These are phyloP conservation scores for Neodiprion pinetum DNA, from an alignment of 1,140 invertebrate species.

Conservation along the genomic window DNA sequence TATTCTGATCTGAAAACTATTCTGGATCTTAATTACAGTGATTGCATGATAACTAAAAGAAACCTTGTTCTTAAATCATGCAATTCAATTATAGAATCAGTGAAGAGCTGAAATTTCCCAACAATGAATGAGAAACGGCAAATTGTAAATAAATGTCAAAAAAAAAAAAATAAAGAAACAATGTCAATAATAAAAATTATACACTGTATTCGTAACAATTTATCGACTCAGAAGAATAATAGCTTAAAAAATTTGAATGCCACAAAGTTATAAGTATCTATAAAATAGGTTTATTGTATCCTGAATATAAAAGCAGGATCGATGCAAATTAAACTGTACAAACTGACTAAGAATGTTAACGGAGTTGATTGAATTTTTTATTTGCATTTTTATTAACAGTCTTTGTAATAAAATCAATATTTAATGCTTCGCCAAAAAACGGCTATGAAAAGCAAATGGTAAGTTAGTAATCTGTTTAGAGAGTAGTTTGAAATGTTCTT, in stretches of 20 bases:
- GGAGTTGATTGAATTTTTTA: too few species aligned
- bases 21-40: constrained; percentile 33
- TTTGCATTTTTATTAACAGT: too few species aligned
- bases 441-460: too few species aligned
- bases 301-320: not conserved
- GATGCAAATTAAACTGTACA: not conserved
- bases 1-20: constrained; percentile 28
- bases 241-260: not conserved
- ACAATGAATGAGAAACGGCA: constrained; percentile 14
- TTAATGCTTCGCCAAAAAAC: not conserved
- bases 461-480: too few species aligned
- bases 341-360: not conserved
- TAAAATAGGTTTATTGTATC: not conserved
- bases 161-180: not conserved
- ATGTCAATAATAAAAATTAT: not conserved
- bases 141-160: constrained; percentile 15
- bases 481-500: not conserved
- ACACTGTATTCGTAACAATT: not conserved
- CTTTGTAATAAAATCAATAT: not conserved
- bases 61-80: constrained; percentile 27
- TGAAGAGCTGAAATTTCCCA: not conserved
- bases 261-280: not conserved
- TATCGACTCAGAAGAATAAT: not conserved
- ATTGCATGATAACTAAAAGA: constrained; percentile 40
- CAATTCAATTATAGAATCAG: not conserved